Conservation (phyloP, 2,888 invertebrate species). For the Octonoba sinensis region DNA sequence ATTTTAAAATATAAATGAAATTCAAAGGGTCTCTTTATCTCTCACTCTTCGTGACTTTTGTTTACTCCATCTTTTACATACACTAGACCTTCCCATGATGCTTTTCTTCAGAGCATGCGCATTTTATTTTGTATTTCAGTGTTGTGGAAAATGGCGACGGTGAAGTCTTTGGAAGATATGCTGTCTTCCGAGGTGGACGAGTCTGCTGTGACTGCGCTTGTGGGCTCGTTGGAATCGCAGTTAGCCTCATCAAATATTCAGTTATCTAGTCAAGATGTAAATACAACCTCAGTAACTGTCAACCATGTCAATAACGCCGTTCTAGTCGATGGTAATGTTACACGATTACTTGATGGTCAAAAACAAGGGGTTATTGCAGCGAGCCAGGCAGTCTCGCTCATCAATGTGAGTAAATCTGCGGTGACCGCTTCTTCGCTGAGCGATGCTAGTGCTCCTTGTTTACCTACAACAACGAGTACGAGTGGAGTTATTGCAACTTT, state of each 20-base stretch:
- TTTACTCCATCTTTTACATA: too few species aligned
- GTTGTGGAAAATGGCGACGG: slow-evolving; percentile 86
- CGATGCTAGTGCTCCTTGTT: slow-evolving; percentile 25
- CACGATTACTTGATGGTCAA: slow-evolving; percentile 57
- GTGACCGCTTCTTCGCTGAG: slow-evolving; percentile 31
- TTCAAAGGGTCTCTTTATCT: too few species aligned
- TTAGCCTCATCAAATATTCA: slow-evolving; percentile 71
- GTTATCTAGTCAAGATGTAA: slow-evolving; percentile 72
- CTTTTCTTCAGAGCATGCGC: slow-evolving; percentile 58
- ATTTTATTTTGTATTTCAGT: slow-evolving; percentile 36
- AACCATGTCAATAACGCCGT: slow-evolving; percentile 72
- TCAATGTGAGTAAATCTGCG: slow-evolving; percentile 47
- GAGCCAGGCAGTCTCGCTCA: slow-evolving; percentile 44
- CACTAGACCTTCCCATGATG: slow-evolving; percentile 10
- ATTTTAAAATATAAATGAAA: too few species aligned
- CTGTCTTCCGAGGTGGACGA: slow-evolving; percentile 86
- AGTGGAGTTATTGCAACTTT: slow-evolving; percentile 48
- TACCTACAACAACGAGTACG: slow-evolving; percentile 30
- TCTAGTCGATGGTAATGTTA: slow-evolving; percentile 52
- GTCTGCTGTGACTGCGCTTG: slow-evolving; percentile 87
- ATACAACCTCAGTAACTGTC: slow-evolving; percentile 77
- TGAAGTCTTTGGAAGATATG: slow-evolving; percentile 92
- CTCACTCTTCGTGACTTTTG: too few species aligned
- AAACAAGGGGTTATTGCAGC: slow-evolving; percentile 59
- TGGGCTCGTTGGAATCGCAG: slow-evolving; percentile 86